Percentiles rank a stretch among this genome's conserved stretches.
phyloP scores from a whole-genome alignment of 1,140 invertebrate genomes.

The Zaprionus tsacasi region DNA sequence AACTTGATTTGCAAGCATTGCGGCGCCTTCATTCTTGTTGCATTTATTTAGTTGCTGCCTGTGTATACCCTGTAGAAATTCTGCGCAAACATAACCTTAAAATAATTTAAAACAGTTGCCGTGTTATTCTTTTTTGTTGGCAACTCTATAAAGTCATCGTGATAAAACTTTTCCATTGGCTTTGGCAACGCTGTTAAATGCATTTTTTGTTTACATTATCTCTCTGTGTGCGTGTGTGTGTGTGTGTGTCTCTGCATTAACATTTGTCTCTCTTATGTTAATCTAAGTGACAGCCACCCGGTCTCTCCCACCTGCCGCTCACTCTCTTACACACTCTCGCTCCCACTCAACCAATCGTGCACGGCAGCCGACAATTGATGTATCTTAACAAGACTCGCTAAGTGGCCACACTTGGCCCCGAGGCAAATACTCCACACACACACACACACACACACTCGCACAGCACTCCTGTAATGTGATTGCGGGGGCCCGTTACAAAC shows the following conservation, averaged over 20 bases:
- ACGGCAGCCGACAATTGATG: conserved; percentile 26
- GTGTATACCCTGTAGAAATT: neutral
- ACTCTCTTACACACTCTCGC: neutral
- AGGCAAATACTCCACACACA: conserved; percentile 7
- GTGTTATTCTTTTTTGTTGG: neutral
- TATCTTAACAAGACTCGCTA: conserved; percentile 38
- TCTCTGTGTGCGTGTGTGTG: neutral
- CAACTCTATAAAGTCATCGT: neutral
- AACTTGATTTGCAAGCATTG: conserved; percentile 68
- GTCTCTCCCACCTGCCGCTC: neutral
- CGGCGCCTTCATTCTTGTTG: neutral
- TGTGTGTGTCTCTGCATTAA: neutral
- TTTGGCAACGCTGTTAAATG: neutral
- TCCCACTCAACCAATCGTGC: neutral
- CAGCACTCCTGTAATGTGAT: conserved; percentile 25
- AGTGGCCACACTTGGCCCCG: conserved; percentile 34
- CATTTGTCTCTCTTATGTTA: conserved; percentile 12
- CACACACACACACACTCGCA: neutral
- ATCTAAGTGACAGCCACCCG: neutral
- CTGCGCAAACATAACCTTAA: too few relatives aligned
- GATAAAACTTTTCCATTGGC: neutral
- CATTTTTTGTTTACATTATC: neutral
- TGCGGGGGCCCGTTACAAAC: conserved; percentile 51
- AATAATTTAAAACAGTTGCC: neutral
- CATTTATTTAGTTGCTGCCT: neutral